These are phyloP conservation scores for Physocephala rufipes DNA, from an alignment of 2,888 invertebrate species.

Conservation along the genomic window DNA sequence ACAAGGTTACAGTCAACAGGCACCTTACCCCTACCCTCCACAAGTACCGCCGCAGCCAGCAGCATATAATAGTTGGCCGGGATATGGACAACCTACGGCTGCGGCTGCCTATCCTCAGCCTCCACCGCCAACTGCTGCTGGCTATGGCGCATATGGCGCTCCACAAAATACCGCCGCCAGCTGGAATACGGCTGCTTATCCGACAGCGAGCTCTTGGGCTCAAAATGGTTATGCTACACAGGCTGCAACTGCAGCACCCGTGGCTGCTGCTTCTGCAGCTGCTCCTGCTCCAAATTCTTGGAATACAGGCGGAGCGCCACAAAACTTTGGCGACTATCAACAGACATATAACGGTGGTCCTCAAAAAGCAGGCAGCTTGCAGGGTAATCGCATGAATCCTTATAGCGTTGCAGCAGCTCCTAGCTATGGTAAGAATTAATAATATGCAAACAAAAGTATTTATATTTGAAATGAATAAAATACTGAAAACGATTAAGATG, in stretches of 20 bases:
- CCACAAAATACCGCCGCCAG: slow-evolving; percentile 45
- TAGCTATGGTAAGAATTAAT: slow-evolving; percentile 54
- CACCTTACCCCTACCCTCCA: slow-evolving; percentile 62
- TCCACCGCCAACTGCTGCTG: slow-evolving; percentile 50
- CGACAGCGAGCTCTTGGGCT: slow-evolving; percentile 43
- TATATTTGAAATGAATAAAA: slow-evolving; percentile 1
- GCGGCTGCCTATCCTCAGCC: slow-evolving; percentile 49
- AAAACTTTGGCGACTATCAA: slow-evolving; percentile 74
- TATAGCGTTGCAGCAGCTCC: slow-evolving; percentile 60
- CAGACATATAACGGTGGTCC: slow-evolving; percentile 85
- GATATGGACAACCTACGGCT: slow-evolving; percentile 54
- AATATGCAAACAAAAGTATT: neutral
- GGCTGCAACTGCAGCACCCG: slow-evolving; percentile 45
- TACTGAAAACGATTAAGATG: neutral
- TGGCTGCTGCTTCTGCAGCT: slow-evolving; percentile 44
- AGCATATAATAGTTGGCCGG: slow-evolving; percentile 52
- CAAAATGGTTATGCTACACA: slow-evolving; percentile 47
- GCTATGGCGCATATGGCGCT: slow-evolving; percentile 46
- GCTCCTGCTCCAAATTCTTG: slow-evolving; percentile 47
- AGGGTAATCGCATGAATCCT: slow-evolving; percentile 76
- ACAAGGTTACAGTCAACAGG: slow-evolving; percentile 46
- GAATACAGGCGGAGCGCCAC: slow-evolving; percentile 46
- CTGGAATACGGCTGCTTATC: slow-evolving; percentile 44
- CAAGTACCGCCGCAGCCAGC: slow-evolving; percentile 49
- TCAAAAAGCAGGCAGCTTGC: slow-evolving; percentile 76